A percentile compares a stretch with the other conserved stretches of the same genome.
Conservation (phyloP, 2,888 invertebrate genomes). For the Zootermopsis nevadensis region DNA sequence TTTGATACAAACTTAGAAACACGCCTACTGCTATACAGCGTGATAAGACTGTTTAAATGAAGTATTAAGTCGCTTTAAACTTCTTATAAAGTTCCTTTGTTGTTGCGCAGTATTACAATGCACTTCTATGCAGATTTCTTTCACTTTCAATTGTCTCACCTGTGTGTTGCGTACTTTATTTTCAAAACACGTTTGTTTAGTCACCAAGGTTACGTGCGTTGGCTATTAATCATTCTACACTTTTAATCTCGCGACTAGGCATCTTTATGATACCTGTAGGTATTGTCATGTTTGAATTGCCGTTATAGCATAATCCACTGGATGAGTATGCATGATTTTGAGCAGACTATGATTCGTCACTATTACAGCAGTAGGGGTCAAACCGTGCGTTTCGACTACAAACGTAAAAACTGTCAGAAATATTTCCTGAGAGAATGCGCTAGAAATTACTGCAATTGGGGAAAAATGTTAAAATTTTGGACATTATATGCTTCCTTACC, state of each 20-base stretch:
- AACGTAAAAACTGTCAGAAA: too few relatives aligned
- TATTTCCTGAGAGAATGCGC: too few relatives aligned
- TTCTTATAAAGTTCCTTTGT: neutral
- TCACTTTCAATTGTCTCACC: neutral
- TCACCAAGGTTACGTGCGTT: neutral
- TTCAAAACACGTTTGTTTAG: neutral
- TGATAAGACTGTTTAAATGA: too few relatives aligned
- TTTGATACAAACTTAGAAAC: too few relatives aligned
- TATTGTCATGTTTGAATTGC: neutral
- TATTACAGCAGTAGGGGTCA: too few relatives aligned
- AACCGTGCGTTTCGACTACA: too few relatives aligned
- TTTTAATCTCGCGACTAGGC: slow-evolving; percentile 23
- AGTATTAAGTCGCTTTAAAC: too few relatives aligned
- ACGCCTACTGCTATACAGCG: too few relatives aligned
- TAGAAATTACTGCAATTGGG: too few relatives aligned
- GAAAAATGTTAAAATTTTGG: too few relatives aligned
- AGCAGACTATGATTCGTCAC: too few relatives aligned
- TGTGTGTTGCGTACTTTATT: neutral
- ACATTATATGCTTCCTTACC: too few relatives aligned
- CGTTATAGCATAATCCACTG: neutral
- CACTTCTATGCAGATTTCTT: neutral
- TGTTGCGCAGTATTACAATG: neutral
- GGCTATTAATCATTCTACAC: neutral
- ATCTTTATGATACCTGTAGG: neutral
- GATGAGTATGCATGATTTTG: neutral